Percentiles rank a stretch among this genome's conserved stretches.
These are phyloP conservation scores for Micoletzkya japonica DNA, from an alignment of 2,888 invertebrate species.

Conservation along the genomic window DNA sequence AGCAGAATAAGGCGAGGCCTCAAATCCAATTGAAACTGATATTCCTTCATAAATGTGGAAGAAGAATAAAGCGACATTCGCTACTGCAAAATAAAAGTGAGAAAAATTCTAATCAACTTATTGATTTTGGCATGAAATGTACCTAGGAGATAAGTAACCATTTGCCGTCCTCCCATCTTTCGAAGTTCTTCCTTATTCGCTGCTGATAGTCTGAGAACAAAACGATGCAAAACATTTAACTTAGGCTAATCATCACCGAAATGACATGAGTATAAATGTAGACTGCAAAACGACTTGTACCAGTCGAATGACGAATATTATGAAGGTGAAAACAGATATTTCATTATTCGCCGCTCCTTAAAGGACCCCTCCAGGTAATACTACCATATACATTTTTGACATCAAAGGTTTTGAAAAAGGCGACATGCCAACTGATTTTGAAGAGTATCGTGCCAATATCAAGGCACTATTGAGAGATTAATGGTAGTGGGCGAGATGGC, in stretches of 20 bases:
- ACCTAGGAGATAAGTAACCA: conserved; percentile 23
- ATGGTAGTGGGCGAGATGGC: no score
- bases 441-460: no score
- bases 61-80: conserved; percentile 59
- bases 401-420: background rate
- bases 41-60: conserved; percentile 50
- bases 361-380: background rate
- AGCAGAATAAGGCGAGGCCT: conserved; percentile 25
- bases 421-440: no score
- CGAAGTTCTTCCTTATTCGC: background rate
- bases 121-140: background rate
- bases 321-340: conserved; percentile 47
- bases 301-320: conserved; percentile 47
- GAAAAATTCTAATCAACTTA: background rate
- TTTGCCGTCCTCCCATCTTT: conserved; percentile 21
- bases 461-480: no score
- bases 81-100: conserved; percentile 38
- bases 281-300: conserved; percentile 60
- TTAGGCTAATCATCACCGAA: conserved; percentile 31
- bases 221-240: background rate
- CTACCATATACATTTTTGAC: background rate
- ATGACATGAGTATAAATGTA: conserved; percentile 54
- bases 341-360: background rate
- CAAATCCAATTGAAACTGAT: conserved; percentile 6
- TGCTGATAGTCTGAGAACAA: conserved; percentile 7